Base-by-base conservation (phyloP, 92 coral and sea anemone genomes). In the Diadumene lineata region DNA sequence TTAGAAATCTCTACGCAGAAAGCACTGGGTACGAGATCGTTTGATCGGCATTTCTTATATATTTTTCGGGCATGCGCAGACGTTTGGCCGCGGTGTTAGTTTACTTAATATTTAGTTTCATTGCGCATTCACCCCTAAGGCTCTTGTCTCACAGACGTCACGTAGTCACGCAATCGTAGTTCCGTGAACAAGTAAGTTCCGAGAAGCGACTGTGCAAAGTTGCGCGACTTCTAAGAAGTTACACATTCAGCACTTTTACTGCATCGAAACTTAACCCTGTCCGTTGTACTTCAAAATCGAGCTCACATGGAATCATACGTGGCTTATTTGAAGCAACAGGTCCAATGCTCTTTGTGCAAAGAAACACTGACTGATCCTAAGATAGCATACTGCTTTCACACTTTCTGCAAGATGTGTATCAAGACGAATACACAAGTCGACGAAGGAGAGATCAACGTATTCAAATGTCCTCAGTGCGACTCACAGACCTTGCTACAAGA, bases 401-500 rank as follows among this genome's bases (percentile, higher is more conserved):
- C 79, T 25, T 74, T 60, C 44, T 74, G 79, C 62, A 61, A 60
- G 31, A 18, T 27, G 43, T 74, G 79, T 31, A 73, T 73, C 69
- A 58, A 60, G 50, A 58, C 38, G 28, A 22, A 73, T 44, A 56
- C 78, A 26, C 32, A 73, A 24, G 56, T 58, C 1, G 34, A 4
- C 13, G 48, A 38, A 38, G 29, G 55, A 70, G 77, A n/a, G n/a
- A n/a, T 31, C 64, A 30, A 57, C 34, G 32, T 56, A 53, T 72
- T 72, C 77, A 56, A 72, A 29, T 72, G 77, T 19, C 77, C 48
- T 38, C 48, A 64, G 32, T 34, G 29, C 34, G 10, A 13, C 18
- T 30, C 53, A 19, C 51, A 56, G 34, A 72, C 56, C 17, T 21
- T 33, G 48, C 43, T 72, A 16, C 77, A 60, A 28, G 69, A 64